phyloP scores from a whole-genome alignment of 2,113 vertebrate genomes.

The Panthera leo region DNA sequence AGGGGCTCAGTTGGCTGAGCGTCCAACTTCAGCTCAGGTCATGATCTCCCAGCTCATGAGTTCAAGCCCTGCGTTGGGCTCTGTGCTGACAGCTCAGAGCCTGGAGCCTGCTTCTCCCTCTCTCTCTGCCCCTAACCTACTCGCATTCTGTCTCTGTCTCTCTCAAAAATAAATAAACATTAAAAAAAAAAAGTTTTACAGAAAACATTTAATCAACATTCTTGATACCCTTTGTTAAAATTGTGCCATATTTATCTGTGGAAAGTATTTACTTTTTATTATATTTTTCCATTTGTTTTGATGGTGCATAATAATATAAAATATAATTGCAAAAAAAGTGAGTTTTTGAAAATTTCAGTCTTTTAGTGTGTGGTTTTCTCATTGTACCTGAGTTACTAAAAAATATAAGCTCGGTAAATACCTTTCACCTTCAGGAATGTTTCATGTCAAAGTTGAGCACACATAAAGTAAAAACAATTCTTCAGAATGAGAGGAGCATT shows the following conservation, averaged over 20 bases:
- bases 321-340: neutral
- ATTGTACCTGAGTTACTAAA: neutral
- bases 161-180: too few species aligned
- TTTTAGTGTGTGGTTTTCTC: neutral
- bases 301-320: neutral
- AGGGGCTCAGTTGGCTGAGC: neutral
- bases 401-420: conserved; percentile 33
- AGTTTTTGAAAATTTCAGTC: neutral
- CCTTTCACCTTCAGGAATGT: neutral
- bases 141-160: too few species aligned
- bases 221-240: neutral
- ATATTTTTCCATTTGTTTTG: neutral
- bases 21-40: too few species aligned
- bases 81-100: too few species aligned
- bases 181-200: neutral
- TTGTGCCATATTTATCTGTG: neutral
- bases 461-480: neutral
- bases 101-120: too few species aligned
- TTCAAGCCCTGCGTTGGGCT: too few species aligned
- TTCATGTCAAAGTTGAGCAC: neutral
- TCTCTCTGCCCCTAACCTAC: too few species aligned
- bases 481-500: neutral
- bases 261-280: neutral
- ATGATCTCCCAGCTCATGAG: too few species aligned
- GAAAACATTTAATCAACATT: neutral